Base-by-base conservation (phyloP, 2,888 invertebrate genomes). In the Lasioglossum figueresi region DNA sequence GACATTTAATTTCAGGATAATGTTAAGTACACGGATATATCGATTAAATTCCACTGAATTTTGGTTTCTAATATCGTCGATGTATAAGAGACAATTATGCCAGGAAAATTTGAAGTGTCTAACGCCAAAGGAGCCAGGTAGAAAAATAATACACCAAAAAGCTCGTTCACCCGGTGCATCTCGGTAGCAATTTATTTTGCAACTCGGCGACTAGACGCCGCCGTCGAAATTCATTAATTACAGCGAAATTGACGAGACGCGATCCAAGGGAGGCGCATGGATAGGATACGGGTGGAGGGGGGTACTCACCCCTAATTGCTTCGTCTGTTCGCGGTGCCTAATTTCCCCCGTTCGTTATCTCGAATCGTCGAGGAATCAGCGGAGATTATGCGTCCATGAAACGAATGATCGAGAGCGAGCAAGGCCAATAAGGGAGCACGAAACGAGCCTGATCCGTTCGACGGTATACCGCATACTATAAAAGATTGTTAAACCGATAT, bases 321-420 rank as follows among this genome's bases (percentile, higher is more conserved):
- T 66, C 66, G 66, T 66, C 66, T 66, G 34, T 34, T 34, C 34
- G 66, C 66, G 66, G 34, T 66, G 66, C 34, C 66, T 66, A 66
- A 66, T 66, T 66, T 66, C 66, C 66, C 66, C 34, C 34, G 66
- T 66, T 66, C 34, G 66, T 66, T 66, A 66, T 66, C 66, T 34
- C 66, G 66, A 66, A 66, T 66, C 66, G 34, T 19, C 66, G 66
- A 66, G 34, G 66, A 66, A 66, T 34, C 66, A 34, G 66, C 66
- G 34, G 34, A 19, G 66, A 66, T 66, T 66, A 66, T 70, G 23
- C 68, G n/a, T 37, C 48, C 23, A 34, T 2, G 48, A 12, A 48
- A 34, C 34, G 34, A 34, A 34, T n/a, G 31, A 19, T 31, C 48
- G 19, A 34, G 73, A 48, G 23, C 19, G 10, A 72, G 34, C 48